These are phyloP conservation scores for Myotis myotis DNA, from an alignment of 2,797 vertebrate genomes.

Conservation along the genomic window DNA sequence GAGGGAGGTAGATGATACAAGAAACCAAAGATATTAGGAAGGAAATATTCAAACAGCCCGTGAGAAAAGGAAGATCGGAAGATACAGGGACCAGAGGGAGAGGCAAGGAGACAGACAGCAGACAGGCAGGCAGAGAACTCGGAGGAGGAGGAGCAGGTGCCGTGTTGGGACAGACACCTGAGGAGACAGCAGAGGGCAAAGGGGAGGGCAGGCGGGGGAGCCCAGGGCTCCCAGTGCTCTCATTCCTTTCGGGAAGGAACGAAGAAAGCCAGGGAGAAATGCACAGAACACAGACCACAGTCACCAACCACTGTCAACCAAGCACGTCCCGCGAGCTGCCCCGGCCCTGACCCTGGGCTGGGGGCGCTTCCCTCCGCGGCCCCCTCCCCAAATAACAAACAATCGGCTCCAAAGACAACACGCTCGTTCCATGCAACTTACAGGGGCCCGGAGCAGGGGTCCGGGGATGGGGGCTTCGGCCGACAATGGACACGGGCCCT, in stretches of 20 bases:
- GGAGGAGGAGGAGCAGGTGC: neutral
- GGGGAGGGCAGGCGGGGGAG: neutral
- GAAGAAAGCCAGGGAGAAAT: conserved; percentile 61
- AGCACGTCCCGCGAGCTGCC: conserved; percentile 74
- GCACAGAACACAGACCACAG: conserved; percentile 75
- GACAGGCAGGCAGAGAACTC: conserved; percentile 40
- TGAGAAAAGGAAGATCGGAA: neutral
- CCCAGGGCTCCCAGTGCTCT: neutral
- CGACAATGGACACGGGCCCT: conserved; percentile 79
- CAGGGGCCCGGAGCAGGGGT: conserved; percentile 85
- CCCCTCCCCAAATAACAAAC: conserved; percentile 74
- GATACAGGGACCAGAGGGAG: neutral
- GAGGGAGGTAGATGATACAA: conserved; percentile 54
- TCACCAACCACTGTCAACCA: conserved; percentile 78
- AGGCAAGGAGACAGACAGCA: conserved; percentile 39
- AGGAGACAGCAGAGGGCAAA: neutral
- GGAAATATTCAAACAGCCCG: conserved; percentile 27
- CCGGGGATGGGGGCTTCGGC: conserved; percentile 77
- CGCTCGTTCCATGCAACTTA: conserved; percentile 85
- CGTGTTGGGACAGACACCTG: neutral
- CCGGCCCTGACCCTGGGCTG: conserved; percentile 66
- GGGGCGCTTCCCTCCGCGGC: conserved; percentile 66
- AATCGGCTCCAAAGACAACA: conserved; percentile 80
- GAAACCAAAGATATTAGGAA: conserved; percentile 56
- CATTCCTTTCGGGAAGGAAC: conserved; percentile 67